Conservation (phyloP, 2,797 vertebrate genomes). For the Channa striata region DNA sequence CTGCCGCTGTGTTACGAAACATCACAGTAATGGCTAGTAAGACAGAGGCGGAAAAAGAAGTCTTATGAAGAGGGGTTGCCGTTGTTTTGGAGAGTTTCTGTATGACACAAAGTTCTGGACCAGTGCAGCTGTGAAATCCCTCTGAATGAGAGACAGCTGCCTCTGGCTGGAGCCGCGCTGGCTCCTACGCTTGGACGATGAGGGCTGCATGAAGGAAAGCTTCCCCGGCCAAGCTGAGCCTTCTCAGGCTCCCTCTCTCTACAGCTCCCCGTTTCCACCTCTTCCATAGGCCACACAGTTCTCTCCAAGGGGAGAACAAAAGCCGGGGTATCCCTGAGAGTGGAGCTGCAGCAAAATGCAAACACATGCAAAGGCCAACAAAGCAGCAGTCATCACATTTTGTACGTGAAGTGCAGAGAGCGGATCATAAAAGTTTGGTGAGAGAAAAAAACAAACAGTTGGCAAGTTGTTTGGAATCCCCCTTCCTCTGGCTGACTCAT, state of each 20-base stretch:
- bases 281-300: slow-evolving; percentile 21
- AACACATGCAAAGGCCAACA: slow-evolving; percentile 80
- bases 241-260: slow-evolving; percentile 14
- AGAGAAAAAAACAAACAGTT: slow-evolving; percentile 56
- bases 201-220: slow-evolving; percentile 66
- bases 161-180: slow-evolving; percentile 79
- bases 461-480: slow-evolving; percentile 90
- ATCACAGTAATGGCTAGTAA: slow-evolving; percentile 62
- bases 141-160: slow-evolving; percentile 88
- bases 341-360: slow-evolving; percentile 77
- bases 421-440: slow-evolving; percentile 79
- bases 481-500: slow-evolving; percentile 92
- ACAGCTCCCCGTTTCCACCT: slow-evolving; percentile 37
- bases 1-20: slow-evolving; percentile 68
- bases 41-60: slow-evolving; percentile 60
- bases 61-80: slow-evolving; percentile 70
- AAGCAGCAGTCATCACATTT: slow-evolving; percentile 86
- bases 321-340: slow-evolving; percentile 81
- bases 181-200: slow-evolving; percentile 53
- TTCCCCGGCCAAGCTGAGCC: slow-evolving; percentile 61
- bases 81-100: slow-evolving; percentile 92
- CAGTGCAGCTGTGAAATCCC: slow-evolving; percentile 90
- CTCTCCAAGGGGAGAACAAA: slow-evolving; percentile 52
- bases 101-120: slow-evolving; percentile 91
- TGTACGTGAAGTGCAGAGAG: slow-evolving; percentile 78